Evolutionary conservation across 2,888 invertebrate species (phyloP).

Genomic region (Rotaria macrura): DNA sequence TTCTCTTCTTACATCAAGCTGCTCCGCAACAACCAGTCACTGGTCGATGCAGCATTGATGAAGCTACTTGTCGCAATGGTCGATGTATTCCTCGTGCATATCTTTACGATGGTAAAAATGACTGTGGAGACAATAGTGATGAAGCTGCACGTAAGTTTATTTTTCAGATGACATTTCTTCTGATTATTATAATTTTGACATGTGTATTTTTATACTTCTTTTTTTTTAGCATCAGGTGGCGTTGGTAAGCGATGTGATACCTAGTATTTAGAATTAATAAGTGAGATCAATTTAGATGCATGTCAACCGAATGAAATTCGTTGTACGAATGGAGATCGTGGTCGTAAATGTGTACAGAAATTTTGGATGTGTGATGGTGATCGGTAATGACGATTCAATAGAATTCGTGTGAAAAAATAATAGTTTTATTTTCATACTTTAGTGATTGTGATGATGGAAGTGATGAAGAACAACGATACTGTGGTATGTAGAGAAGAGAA

Average conservation of each 20-base stretch:
- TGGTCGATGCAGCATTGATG: constrained; percentile 37
- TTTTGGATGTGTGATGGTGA: constrained; percentile 87
- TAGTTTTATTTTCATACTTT: too few relatives aligned
- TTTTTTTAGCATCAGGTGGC: too few relatives aligned
- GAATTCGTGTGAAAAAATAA: too few relatives aligned
- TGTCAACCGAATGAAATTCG: constrained; percentile 88
- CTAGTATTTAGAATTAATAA: not conserved
- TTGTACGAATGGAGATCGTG: constrained; percentile 61
- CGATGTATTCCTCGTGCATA: constrained; percentile 65
- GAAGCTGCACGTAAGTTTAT: constrained; percentile 48
- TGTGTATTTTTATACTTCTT: too few relatives aligned
- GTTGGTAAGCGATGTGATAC: not conserved
- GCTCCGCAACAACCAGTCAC: not conserved
- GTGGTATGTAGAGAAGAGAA: not conserved
- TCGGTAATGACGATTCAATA: not conserved
- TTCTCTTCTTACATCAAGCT: not conserved
- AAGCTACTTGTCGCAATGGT: constrained; percentile 53
- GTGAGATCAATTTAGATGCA: constrained; percentile 19
- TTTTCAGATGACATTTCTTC: too few relatives aligned
- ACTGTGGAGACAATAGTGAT: constrained; percentile 62
- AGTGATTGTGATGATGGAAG: constrained; percentile 81
- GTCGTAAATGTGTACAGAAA: constrained; percentile 72
- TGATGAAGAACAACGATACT: constrained; percentile 59
- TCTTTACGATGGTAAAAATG: constrained; percentile 66
- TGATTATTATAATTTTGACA: too few relatives aligned